Conservation (phyloP, 2,888 invertebrate genomes). For the Nomada flava region DNA sequence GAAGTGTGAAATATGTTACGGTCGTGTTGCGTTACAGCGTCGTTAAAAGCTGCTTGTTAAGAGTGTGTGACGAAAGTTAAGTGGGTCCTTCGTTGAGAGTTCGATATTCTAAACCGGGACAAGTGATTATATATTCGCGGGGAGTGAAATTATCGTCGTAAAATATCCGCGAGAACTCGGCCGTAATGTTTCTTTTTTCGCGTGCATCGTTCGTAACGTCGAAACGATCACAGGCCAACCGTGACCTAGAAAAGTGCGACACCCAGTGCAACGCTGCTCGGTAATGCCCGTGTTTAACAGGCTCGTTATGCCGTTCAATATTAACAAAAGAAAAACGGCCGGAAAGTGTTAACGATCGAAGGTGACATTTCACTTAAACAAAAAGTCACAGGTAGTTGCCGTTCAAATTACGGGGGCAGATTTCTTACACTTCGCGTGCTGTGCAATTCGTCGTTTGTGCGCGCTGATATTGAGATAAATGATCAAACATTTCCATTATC, state of each 20-base stretch:
- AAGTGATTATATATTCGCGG: too few relatives aligned
- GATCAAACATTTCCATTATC: neutral
- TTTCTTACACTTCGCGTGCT: neutral
- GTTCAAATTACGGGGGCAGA: neutral
- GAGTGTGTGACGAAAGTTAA: neutral
- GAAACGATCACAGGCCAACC: conserved; percentile 14
- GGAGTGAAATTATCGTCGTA: too few relatives aligned
- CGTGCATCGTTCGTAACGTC: conserved; percentile 7
- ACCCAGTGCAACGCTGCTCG: neutral
- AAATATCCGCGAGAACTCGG: too few relatives aligned
- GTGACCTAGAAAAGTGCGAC: conserved; percentile 48
- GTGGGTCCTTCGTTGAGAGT: neutral
- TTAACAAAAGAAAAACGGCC: neutral
- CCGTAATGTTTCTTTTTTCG: neutral
- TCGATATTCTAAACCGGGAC: neutral
- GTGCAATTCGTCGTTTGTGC: neutral
- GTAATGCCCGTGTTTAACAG: conserved; percentile 9
- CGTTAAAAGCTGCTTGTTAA: neutral
- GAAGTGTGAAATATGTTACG: neutral
- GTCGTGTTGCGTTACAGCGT: neutral
- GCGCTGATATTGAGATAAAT: neutral
- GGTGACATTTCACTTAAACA: neutral
- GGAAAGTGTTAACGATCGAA: neutral
- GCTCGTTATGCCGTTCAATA: conserved; percentile 18
- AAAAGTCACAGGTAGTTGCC: neutral